Base-by-base conservation (phyloP, 2,888 invertebrate species). In the Willowsia nigromaculata region DNA sequence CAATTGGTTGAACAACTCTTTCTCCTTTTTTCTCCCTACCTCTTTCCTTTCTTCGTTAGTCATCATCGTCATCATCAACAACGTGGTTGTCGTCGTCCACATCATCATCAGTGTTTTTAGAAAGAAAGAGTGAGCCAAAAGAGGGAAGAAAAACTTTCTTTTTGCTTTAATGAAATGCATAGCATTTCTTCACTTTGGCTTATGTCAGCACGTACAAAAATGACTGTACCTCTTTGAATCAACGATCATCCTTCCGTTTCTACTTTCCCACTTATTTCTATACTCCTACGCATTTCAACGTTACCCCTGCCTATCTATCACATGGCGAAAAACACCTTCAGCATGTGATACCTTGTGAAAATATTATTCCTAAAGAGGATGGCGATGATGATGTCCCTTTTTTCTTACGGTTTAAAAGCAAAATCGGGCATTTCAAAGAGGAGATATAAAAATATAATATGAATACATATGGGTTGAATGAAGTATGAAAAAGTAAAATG, bases 91-190 rank as follows among this genome's bases (percentile, higher is more conserved):
- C 59, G 30, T 62, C 15, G 9, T 62, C 59, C 9, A 11, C 59
- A 62, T 62, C 62, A 22, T 62, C 43, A n/a, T 43, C 59, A 30
- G 13, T 18, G 27, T 25, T 30, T 9, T 30, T 18, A 68, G 25
- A 25, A 68, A n/a, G 6, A 68, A 18, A 33, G 76, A 30, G 47
- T 30, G 68, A 82, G 82, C 83, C 83, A 68, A 74, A n/a, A n/a
- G n/a, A n/a, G n/a, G 62, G 3, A 68, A 74, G 30, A 78, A 53
- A 53, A 56, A 71, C 15, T 37, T 84, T 82, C n/a, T 27, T 40
- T 59, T 83, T 22, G 18, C 83, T 50, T 40, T 85, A 85, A 85
- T 85, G 85, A 85, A 85, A 85, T 85, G 85, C 85, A 59, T 68
- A 85, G 76, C 85, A 85, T 85, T 71, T 85, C 74, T 53, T 68